These are phyloP conservation scores for Spea multiplicata DNA, from an alignment of 2,113 vertebrate species.

Conservation along the genomic window DNA sequence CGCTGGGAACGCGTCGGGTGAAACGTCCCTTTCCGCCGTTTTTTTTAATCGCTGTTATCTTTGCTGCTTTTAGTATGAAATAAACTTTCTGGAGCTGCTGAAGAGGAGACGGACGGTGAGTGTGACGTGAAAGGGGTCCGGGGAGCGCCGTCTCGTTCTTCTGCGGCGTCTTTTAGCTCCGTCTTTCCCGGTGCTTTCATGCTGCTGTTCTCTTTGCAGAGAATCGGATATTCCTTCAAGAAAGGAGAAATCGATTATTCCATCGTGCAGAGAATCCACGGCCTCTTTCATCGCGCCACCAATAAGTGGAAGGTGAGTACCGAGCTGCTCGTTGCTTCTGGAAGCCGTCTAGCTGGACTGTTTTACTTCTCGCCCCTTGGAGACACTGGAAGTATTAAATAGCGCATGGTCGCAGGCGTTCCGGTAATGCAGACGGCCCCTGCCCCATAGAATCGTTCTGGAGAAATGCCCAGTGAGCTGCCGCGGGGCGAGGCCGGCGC, in stretches of 20 bases:
- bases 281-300: constrained; percentile 80
- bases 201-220: constrained; percentile 61
- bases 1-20: not conserved
- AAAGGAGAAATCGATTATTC: constrained; percentile 89
- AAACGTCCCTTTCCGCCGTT: not conserved
- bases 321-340: not conserved
- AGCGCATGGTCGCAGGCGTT: too few relatives aligned
- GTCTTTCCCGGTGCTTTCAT: too few relatives aligned
- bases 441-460: too few relatives aligned
- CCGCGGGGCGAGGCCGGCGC: too few relatives aligned
- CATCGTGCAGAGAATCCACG: constrained; percentile 79
- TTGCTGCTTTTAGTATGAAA: constrained; percentile 80
- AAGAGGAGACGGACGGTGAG: constrained; percentile 89
- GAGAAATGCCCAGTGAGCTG: too few relatives aligned
- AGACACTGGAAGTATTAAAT: too few relatives aligned
- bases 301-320: constrained; percentile 88
- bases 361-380: too few relatives aligned
- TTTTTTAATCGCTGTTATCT: constrained; percentile 7
- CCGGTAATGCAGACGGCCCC: too few relatives aligned
- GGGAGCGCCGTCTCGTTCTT: too few relatives aligned
- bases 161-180: too few relatives aligned
- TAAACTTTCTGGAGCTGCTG: constrained; percentile 88
- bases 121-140: not conserved
- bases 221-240: constrained; percentile 86
- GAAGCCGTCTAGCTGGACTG: too few relatives aligned